Percentiles rank a stretch among this genome's conserved stretches.
These are phyloP conservation scores for Orbicella faveolata DNA, from an alignment of 64 coral and sea anemone genomes.

Conservation along the genomic window DNA sequence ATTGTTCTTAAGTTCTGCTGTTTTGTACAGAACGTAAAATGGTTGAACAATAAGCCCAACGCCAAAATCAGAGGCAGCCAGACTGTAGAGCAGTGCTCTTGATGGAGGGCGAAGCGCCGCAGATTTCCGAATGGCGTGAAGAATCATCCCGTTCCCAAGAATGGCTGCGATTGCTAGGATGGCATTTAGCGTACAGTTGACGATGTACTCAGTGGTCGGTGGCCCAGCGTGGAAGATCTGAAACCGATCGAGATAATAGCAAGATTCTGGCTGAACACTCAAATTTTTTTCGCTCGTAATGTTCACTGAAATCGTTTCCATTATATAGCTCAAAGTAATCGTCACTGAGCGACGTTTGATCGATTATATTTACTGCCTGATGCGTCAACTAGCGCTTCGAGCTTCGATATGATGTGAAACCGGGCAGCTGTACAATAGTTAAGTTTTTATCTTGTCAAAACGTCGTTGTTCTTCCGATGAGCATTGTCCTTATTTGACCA, in stretches of 20 bases:
- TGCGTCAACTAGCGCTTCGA: too few relatives aligned
- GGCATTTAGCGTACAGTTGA: conserved; percentile 20
- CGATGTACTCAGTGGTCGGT: conserved; percentile 14
- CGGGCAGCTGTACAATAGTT: too few relatives aligned
- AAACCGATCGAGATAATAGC: conserved; percentile 15
- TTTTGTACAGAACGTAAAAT: conserved; percentile 44
- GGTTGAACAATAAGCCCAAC: conserved; percentile 64
- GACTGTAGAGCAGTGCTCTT: conserved; percentile 17
- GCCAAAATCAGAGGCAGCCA: conserved; percentile 42
- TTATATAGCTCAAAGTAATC: too few relatives aligned
- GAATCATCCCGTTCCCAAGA: conserved; percentile 36
- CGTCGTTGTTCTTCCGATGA: too few relatives aligned
- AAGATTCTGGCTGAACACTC: background rate
- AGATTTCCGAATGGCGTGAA: conserved; percentile 33
- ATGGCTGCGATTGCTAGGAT: conserved; percentile 19
- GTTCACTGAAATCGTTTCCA: too few relatives aligned
- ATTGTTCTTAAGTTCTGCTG: conserved; percentile 36
- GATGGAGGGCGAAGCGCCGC: conserved; percentile 30
- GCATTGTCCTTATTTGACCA: too few relatives aligned
- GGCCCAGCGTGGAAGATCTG: background rate
- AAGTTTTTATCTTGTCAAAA: too few relatives aligned
- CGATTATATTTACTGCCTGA: too few relatives aligned
- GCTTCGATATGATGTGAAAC: too few relatives aligned
- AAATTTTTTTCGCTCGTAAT: too few relatives aligned
- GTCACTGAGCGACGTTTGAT: too few relatives aligned